Evolutionary conservation across 2,888 invertebrate species (phyloP), one percentile per base, ranked within the genome.

Genomic region (Atethmia centrago): DNA sequence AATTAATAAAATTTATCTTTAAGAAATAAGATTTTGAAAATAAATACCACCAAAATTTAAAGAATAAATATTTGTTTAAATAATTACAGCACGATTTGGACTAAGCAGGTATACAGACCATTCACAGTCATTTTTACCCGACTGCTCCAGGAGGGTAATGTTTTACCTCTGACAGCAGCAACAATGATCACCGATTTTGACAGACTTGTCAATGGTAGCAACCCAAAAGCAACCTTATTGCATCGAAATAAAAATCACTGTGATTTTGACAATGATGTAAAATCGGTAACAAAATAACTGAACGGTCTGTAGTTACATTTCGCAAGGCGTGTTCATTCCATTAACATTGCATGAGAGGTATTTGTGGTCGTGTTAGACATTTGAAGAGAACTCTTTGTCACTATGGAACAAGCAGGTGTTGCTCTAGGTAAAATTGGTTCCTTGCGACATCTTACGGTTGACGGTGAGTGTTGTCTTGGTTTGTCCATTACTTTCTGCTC

Each of bases 401-500:
- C 74, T 1, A 92, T 55, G 0, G 94, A 92, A 10, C 86, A 87
- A 9, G 88, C 81, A 0, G 92, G 90, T 2, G 90, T 88, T 0
- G 91, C 78, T 36, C 87, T 84, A 0, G 95, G 94, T 40, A 94
- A 85, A 12, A 84, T 83, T 0, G 93, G 92, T 71, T 95, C 95
- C 82, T 93, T 94, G 67, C 95, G 90, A 62, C 88, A 90, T 19
- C 94, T 88, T 2, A 95, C 74, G 3, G 92, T 90, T n/a, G 84
- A 83, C 0, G 75, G 25, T 0, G 93, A 91, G 16, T 66, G 74
- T 28, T 89, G 90, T 21, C 82, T 90, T 0, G 95, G 94, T 71
- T 95, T 95, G 14, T 94, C 93, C 0, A 87, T 92, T 12, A 94
- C 87, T 67, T 85, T 91, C 31, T 90, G 85, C 0, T 92, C 93